Evolutionary conservation across 1,140 invertebrate species (phyloP).

Genomic region (Sycophila sp.): DNA sequence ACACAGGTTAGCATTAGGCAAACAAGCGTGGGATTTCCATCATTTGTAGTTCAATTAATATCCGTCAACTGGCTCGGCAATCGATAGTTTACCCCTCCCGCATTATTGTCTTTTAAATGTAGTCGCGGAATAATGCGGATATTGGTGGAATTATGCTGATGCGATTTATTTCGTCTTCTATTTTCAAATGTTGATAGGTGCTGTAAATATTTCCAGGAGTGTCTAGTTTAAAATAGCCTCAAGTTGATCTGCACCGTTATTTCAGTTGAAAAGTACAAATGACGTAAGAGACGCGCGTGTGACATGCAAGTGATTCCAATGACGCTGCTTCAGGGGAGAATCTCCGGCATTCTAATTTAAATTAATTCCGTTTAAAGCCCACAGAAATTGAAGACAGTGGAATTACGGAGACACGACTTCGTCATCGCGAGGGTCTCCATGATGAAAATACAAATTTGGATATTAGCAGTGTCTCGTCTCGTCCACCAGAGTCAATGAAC

Average conservation of each 20-base stretch:
- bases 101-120: too few species aligned
- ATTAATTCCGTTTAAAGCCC: constrained; percentile 24
- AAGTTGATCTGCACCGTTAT: background rate
- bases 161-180: too few species aligned
- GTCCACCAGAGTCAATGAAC: too few species aligned
- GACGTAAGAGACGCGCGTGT: background rate
- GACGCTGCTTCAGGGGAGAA: background rate
- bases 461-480: background rate
- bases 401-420: constrained; percentile 11
- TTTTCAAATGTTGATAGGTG: background rate
- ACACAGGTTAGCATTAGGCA: background rate
- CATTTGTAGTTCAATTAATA: constrained; percentile 27
- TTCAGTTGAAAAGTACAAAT: background rate
- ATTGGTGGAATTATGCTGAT: too few species aligned
- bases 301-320: background rate
- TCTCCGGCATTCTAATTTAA: constrained; percentile 23
- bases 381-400: constrained; percentile 8
- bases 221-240: background rate
- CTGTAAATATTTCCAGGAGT: too few species aligned
- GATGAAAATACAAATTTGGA: constrained; percentile 11
- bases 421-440: background rate
- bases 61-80: too few species aligned
- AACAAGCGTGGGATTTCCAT: background rate
- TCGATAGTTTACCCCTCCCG: too few species aligned
- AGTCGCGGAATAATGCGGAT: too few species aligned